A percentile compares a stretch with the other conserved stretches of the same genome.
Conservation (phyloP, 2,888 invertebrate species). For the Idaea aversata region DNA sequence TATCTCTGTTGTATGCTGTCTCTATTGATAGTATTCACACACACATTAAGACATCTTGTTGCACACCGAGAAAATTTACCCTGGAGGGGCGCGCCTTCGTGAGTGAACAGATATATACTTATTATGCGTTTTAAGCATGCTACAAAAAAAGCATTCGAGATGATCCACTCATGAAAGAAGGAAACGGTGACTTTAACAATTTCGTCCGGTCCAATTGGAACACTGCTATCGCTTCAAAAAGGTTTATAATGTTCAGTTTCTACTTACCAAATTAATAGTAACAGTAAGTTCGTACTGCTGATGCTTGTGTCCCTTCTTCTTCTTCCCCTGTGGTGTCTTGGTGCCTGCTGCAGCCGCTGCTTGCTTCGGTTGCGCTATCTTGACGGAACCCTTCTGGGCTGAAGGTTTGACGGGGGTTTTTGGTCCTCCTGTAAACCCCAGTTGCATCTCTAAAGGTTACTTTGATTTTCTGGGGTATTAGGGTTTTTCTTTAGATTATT, state of each 20-base stretch:
- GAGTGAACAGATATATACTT: too few relatives aligned
- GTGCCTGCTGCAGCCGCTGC: constrained; percentile 78
- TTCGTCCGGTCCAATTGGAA: too few relatives aligned
- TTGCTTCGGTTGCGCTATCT: constrained; percentile 82
- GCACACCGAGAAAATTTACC: too few relatives aligned
- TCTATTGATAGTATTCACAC: too few relatives aligned
- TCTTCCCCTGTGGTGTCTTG: constrained; percentile 84
- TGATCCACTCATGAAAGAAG: too few relatives aligned
- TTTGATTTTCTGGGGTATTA: background rate
- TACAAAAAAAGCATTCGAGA: too few relatives aligned
- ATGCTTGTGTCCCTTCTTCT: constrained; percentile 88
- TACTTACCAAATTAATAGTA: constrained; percentile 89
- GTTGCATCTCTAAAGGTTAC: background rate
- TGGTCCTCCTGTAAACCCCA: constrained; percentile 62
- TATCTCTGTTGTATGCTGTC: too few relatives aligned
- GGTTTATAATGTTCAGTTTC: background rate
- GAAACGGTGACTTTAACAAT: too few relatives aligned
- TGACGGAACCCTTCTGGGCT: constrained; percentile 88
- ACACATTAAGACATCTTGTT: too few relatives aligned
- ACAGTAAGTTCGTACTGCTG: constrained; percentile 91
- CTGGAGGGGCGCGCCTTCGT: too few relatives aligned
- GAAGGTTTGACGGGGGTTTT: constrained; percentile 85
- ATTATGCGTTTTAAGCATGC: too few relatives aligned
- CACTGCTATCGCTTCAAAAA: background rate
- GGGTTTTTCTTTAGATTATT: too few relatives aligned